Base-by-base conservation (phyloP, 2,797 vertebrate genomes). In the Dryobates pubescens region DNA sequence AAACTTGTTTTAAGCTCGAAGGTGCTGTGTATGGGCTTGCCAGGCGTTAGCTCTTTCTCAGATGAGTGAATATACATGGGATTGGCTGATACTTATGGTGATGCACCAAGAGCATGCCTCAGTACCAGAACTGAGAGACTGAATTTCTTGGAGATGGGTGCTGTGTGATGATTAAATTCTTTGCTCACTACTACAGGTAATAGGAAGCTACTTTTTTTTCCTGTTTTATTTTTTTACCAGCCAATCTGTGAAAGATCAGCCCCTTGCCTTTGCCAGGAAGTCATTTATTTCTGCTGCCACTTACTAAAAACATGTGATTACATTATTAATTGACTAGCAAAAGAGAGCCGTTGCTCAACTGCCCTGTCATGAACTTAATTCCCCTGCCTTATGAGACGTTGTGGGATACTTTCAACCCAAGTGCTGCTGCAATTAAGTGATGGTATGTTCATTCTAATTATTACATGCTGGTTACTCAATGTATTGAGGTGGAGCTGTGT, bases 381-480 rank as follows among this genome's bases (percentile, higher is more conserved):
- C 61, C 51, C 3, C 30, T 86, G 76, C 90, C 54, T 90, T 89
- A 82, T 27, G 86, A 91, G 77, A 67, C 8, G 13, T 9, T 47
- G 23, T 56, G 90, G 47, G 76, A 43, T 70, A 34, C 80, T 89
- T 89, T 69, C 75, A 85, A 86, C 20, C 64, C 30, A 73, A 81
- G 41, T 82, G 94, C 76, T 88, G 32, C 65, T 94, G 92, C 90
- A 94, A 94, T 95, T 90, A 94, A 88, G 34, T 89, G 80, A 73
- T 74, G 29, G 36, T 72, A 62, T 89, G 51, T 89, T 95, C 57
- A 29, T 90, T 86, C 76, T 92, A 89, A 94, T 93, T 93, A 95
- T 89, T 93, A 20, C 30, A 89, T 38, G 9, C 30, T 68, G 51
- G 61, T 90, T 94, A 73, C 67, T 89, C 91, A 93, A 82, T 96